Evolutionary conservation across 2,797 vertebrate genomes (phyloP).

Genomic region (Pelochelys cantorii): DNA sequence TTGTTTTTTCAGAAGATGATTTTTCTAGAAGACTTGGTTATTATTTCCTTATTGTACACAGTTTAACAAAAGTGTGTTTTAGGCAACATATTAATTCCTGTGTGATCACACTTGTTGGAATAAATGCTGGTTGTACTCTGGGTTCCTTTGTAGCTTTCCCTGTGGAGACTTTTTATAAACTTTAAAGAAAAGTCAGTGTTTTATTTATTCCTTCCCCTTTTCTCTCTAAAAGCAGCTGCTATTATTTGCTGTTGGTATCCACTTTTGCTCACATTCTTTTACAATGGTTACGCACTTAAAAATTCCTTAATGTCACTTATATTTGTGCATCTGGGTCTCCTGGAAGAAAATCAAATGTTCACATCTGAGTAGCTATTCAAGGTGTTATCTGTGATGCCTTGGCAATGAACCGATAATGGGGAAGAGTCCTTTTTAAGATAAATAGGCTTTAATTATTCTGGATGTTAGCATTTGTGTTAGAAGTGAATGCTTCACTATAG

Average conservation of each 20-base stretch:
- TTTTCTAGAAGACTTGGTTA: conserved; percentile 52
- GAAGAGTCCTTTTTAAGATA: conserved; percentile 28
- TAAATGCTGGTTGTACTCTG: conserved; percentile 27
- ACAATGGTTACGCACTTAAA: conserved; percentile 2
- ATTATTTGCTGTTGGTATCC: background rate
- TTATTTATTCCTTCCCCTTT: background rate
- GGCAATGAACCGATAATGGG: conserved; percentile 22
- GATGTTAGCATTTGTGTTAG: conserved; percentile 27
- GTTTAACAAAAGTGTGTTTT: conserved; percentile 54
- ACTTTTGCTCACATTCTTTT: background rate
- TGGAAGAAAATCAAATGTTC: conserved; percentile 27
- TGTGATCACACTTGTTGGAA: conserved; percentile 27
- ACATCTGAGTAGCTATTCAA: conserved; percentile 15
- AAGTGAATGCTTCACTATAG: conserved; percentile 6
- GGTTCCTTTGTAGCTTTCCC: conserved; percentile 41
- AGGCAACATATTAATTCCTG: conserved; percentile 48
- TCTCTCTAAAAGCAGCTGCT: background rate
- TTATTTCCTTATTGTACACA: conserved; percentile 48
- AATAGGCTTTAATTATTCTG: conserved; percentile 26
- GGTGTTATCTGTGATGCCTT: conserved; percentile 16
- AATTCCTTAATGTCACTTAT: conserved; percentile 19
- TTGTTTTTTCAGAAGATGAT: conserved; percentile 52
- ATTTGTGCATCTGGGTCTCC: conserved; percentile 15
- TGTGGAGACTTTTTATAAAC: conserved; percentile 19
- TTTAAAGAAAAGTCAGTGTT: conserved; percentile 20